These are phyloP conservation scores for Myathropa florea DNA, from an alignment of 2,888 invertebrate species.

Conservation along the genomic window DNA sequence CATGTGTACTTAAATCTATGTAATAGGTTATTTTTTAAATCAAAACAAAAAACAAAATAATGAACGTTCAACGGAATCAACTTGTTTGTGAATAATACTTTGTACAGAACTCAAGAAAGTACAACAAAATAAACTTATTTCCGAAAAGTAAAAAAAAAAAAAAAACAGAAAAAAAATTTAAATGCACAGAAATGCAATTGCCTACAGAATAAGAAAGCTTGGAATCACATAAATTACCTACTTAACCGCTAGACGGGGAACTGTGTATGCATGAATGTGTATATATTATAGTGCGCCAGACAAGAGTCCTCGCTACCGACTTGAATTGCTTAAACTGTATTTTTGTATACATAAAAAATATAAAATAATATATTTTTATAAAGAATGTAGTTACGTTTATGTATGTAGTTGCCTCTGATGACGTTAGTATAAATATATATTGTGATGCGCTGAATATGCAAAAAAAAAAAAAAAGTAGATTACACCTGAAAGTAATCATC, in stretches of 20 bases:
- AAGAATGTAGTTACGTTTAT: constrained; percentile 26
- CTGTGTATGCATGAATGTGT: constrained; percentile 9
- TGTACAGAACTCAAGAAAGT: constrained; percentile 38
- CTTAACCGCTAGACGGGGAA: constrained; percentile 51
- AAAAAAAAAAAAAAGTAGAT: constrained; percentile 33
- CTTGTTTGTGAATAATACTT: constrained; percentile 62
- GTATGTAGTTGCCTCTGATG: constrained; percentile 63
- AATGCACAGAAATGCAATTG: constrained; percentile 45
- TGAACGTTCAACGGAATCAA: constrained; percentile 20
- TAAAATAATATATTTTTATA: constrained; percentile 8
- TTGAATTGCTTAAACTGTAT: constrained; percentile 19
- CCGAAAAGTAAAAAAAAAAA: not conserved
- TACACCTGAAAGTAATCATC: constrained; percentile 81
- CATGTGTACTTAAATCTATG: constrained; percentile 39
- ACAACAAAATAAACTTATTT: constrained; percentile 30
- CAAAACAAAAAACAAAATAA: not conserved
- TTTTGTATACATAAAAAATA: constrained; percentile 9
- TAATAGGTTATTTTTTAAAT: constrained; percentile 5
- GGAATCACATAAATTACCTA: constrained; percentile 63
- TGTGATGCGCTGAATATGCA: constrained; percentile 28
- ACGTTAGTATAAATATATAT: constrained; percentile 48
- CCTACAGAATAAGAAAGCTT: constrained; percentile 62
- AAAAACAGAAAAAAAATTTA: constrained; percentile 14
- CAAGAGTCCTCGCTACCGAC: constrained; percentile 28
- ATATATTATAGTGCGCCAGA: constrained; percentile 20